Conservation (phyloP, 2,888 invertebrate genomes). For the Microdon myrmicae region DNA sequence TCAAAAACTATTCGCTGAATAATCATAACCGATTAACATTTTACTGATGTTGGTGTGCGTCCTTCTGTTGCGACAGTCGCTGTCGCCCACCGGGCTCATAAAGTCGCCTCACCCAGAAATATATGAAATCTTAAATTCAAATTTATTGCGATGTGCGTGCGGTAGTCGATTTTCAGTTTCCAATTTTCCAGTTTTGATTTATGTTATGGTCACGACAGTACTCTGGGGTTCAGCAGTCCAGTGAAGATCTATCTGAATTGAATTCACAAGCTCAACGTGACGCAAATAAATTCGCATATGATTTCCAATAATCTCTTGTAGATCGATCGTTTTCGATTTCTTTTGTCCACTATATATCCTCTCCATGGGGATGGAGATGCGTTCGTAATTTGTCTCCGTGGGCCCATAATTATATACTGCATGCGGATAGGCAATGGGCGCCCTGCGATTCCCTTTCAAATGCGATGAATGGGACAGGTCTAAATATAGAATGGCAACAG, state of each 20-base stretch:
- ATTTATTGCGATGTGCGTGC: conserved; percentile 38
- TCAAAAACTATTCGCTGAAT: conserved; percentile 21
- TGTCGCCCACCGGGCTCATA: background rate
- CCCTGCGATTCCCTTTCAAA: conserved; percentile 16
- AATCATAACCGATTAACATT: conserved; percentile 49
- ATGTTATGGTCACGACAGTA: conserved; percentile 46
- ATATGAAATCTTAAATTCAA: conserved; percentile 51
- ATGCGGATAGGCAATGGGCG: too few relatives aligned
- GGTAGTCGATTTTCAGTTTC: conserved; percentile 17
- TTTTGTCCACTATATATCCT: conserved; percentile 10
- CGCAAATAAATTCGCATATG: too few relatives aligned
- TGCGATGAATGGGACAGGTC: conserved; percentile 30
- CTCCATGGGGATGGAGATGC: conserved; percentile 7
- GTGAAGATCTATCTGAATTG: conserved; percentile 11
- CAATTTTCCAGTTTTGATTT: conserved; percentile 49
- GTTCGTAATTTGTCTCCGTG: conserved; percentile 42
- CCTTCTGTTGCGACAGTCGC: conserved; percentile 15
- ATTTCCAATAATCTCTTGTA: background rate
- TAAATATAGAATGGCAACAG: conserved; percentile 42
- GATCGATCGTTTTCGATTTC: conserved; percentile 35
- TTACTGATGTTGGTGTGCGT: conserved; percentile 19
- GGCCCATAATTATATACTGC: conserved; percentile 37
- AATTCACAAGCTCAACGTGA: conserved; percentile 6
- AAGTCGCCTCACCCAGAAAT: conserved; percentile 12
- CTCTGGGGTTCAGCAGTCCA: conserved; percentile 22